Evolutionary conservation across 2,888 invertebrate genomes (phyloP).

Genomic region (Exocentrus adspersus): DNA sequence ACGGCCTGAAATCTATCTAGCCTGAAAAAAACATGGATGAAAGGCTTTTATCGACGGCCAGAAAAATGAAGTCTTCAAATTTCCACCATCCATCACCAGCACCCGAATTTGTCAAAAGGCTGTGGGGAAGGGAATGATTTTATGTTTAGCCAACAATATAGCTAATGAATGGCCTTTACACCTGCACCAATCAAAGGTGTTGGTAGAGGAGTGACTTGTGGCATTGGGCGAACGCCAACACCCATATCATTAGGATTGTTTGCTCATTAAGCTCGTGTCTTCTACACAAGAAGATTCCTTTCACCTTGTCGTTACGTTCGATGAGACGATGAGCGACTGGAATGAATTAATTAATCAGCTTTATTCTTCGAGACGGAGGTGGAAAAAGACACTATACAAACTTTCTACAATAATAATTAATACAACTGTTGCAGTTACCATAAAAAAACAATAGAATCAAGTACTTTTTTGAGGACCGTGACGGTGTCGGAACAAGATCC

Average conservation of each 20-base stretch:
- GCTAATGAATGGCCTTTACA: conserved; percentile 36
- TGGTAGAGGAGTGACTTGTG: conserved; percentile 34
- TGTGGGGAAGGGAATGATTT: conserved; percentile 23
- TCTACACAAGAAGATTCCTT: conserved; percentile 23
- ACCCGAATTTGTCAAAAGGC: too few relatives aligned
- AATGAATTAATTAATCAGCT: conserved; percentile 18
- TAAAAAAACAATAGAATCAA: too few relatives aligned
- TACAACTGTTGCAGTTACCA: too few relatives aligned
- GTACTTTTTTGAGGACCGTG: too few relatives aligned
- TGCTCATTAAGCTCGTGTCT: conserved; percentile 21
- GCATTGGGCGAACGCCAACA: conserved; percentile 35
- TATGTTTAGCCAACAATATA: conserved; percentile 25
- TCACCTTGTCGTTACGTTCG: conserved; percentile 17
- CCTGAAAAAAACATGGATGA: too few relatives aligned
- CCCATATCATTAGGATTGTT: conserved; percentile 38
- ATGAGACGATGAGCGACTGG: neutral
- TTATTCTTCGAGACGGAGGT: neutral
- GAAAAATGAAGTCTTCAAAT: too few relatives aligned
- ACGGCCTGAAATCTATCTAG: too few relatives aligned
- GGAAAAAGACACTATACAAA: too few relatives aligned
- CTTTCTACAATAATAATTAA: too few relatives aligned
- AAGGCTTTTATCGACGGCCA: too few relatives aligned
- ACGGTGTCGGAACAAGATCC: too few relatives aligned
- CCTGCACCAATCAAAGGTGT: conserved; percentile 36
- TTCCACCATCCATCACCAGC: too few relatives aligned